Conservation (phyloP, 2,797 vertebrate species). For the Micropoecilia bifurca region DNA sequence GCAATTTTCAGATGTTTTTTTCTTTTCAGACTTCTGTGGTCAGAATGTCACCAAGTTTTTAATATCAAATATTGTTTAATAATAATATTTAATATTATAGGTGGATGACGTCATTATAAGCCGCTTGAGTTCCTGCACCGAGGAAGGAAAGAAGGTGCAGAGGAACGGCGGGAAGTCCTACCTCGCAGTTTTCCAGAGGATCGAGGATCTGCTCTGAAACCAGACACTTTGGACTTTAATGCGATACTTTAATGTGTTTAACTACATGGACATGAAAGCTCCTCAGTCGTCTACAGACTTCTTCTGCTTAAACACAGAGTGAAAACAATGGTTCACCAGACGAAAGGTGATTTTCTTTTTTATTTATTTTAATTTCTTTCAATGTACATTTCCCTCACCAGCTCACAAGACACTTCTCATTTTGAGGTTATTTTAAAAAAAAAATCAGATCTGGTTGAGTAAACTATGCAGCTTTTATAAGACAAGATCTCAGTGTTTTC, state of each 20-base stretch:
- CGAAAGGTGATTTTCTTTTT: not conserved
- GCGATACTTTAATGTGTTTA: not conserved
- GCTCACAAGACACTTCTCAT: not conserved
- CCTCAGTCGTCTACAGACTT: not conserved
- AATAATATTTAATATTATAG: slow-evolving; percentile 60
- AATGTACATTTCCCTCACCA: not conserved
- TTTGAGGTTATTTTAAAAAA: not conserved
- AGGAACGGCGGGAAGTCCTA: slow-evolving; percentile 90
- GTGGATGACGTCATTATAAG: slow-evolving; percentile 83
- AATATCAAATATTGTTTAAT: not conserved
- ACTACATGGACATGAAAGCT: not conserved
- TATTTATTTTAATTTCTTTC: not conserved
- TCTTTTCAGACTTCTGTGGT: not conserved
- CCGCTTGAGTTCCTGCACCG: slow-evolving; percentile 88
- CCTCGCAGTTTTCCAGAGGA: slow-evolving; percentile 87
- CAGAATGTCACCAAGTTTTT: not conserved
- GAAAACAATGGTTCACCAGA: not conserved
- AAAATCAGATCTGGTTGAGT: not conserved
- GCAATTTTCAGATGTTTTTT: not conserved
- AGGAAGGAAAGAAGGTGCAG: slow-evolving; percentile 93
- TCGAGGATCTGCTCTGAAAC: slow-evolving; percentile 71
- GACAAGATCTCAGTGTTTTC: not conserved
- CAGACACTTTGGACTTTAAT: slow-evolving; percentile 13
- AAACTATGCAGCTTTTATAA: not conserved
- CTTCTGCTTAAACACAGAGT: not conserved